These are phyloP conservation scores for Mallotus villosus DNA, from an alignment of 2,797 vertebrate species.

Conservation along the genomic window DNA sequence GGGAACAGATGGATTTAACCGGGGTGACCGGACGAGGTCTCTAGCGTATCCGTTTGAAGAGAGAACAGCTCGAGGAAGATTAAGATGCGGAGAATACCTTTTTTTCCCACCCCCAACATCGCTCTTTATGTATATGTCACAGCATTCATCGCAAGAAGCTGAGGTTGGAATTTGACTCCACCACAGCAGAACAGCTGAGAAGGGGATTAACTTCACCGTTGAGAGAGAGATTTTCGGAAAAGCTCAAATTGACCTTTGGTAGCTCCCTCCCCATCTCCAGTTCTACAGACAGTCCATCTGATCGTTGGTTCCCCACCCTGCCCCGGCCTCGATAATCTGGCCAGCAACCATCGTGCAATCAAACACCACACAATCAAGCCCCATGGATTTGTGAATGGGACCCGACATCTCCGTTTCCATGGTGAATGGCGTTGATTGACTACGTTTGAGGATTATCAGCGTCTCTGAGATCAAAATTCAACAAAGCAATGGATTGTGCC, in stretches of 20 bases:
- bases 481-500: slow-evolving; percentile 26
- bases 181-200: slow-evolving; percentile 76
- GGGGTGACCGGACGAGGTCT: slow-evolving; percentile 46
- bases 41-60: slow-evolving; percentile 27
- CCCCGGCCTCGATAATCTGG: slow-evolving; percentile 59
- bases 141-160: slow-evolving; percentile 55
- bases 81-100: slow-evolving; percentile 57
- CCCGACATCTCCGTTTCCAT: slow-evolving; percentile 59
- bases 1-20: slow-evolving; percentile 52
- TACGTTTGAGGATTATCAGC: slow-evolving; percentile 39
- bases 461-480: slow-evolving; percentile 32
- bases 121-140: slow-evolving; percentile 67
- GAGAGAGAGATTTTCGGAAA: slow-evolving; percentile 56
- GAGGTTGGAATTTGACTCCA: slow-evolving; percentile 67
- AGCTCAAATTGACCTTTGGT: slow-evolving; percentile 74
- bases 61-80: slow-evolving; percentile 40
- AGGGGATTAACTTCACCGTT: slow-evolving; percentile 69
- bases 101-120: slow-evolving; percentile 33
- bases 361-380: slow-evolving; percentile 38
- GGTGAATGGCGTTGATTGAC: slow-evolving; percentile 61
- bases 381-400: slow-evolving; percentile 48
- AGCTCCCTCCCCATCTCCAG: slow-evolving; percentile 58
- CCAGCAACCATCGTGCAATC: slow-evolving; percentile 44
- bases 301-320: slow-evolving; percentile 52
- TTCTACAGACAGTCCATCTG: slow-evolving; percentile 63